phyloP scores from a whole-genome alignment of 2,113 vertebrate genomes.

The Amphiprion percula region DNA sequence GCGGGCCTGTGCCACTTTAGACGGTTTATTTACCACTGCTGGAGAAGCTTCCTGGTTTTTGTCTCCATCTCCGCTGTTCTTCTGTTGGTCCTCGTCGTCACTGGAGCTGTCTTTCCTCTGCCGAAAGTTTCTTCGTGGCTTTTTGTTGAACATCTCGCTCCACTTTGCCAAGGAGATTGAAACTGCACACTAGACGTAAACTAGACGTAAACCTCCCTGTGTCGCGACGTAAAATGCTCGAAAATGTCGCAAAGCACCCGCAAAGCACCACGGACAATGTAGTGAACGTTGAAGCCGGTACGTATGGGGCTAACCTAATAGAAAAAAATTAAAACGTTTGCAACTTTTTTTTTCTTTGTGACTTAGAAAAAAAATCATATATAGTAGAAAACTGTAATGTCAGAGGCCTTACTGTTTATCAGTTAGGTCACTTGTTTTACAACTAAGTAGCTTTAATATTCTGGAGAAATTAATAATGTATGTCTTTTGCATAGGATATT shows the following conservation, averaged over 20 bases:
- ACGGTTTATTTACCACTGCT: conserved; percentile 30
- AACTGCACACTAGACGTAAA: not conserved
- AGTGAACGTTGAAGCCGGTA: conserved; percentile 12
- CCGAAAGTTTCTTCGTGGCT: conserved; percentile 78
- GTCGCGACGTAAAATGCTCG: conserved; percentile 24
- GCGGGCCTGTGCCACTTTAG: conserved; percentile 54
- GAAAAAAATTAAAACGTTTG: no score
- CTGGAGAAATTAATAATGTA: conserved; percentile 9
- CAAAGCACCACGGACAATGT: conserved; percentile 52
- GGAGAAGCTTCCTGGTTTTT: not conserved
- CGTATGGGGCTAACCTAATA: no score
- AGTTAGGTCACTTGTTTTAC: not conserved
- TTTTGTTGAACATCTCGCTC: conserved; percentile 81
- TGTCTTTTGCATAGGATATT: not conserved
- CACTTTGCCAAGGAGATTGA: not conserved
- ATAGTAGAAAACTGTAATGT: no score
- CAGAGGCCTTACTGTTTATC: no score
- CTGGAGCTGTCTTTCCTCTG: conserved; percentile 79
- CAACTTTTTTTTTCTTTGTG: no score
- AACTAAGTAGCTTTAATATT: not conserved
- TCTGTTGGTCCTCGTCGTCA: conserved; percentile 74
- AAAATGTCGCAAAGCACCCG: conserved; percentile 51
- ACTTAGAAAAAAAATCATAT: no score
- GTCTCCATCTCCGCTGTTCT: conserved; percentile 20
- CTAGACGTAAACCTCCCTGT: not conserved